Conservation (phyloP, 2,797 vertebrate genomes). For the Macrochelys suwanniensis region DNA sequence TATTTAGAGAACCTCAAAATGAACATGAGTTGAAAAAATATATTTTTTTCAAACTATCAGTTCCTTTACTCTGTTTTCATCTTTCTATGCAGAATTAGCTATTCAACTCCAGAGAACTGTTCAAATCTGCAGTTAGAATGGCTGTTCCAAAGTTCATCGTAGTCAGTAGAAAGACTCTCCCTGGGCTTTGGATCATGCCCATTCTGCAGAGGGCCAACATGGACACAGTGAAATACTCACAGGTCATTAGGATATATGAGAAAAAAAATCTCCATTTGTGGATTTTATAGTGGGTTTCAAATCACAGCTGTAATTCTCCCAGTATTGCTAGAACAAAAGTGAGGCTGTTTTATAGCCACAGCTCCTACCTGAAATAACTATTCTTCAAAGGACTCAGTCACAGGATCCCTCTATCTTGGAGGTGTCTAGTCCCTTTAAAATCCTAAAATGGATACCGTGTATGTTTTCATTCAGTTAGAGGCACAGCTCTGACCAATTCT, state of each 20-base stretch:
- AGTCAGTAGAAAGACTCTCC: background rate
- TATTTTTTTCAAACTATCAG: too few relatives aligned
- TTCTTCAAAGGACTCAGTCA: background rate
- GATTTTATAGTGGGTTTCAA: background rate
- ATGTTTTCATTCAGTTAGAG: background rate
- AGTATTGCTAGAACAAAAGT: background rate
- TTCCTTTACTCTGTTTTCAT: background rate
- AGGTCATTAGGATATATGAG: background rate
- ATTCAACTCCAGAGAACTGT: too few relatives aligned
- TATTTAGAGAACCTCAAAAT: too few relatives aligned
- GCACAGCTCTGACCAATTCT: background rate
- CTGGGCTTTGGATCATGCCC: background rate
- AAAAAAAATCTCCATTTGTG: background rate
- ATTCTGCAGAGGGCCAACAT: background rate
- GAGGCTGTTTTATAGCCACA: background rate
- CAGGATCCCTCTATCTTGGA: background rate
- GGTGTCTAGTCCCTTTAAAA: background rate
- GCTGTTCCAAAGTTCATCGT: background rate
- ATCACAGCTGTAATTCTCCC: background rate
- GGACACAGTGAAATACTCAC: background rate
- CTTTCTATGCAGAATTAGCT: background rate
- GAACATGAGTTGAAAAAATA: background rate
- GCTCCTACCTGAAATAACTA: background rate
- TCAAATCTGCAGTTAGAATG: background rate
- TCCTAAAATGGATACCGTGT: background rate